phyloP scores from a whole-genome alignment of 37 sponge, comb jelly and placozoan genomes.

The Eunapius fragilis region DNA sequence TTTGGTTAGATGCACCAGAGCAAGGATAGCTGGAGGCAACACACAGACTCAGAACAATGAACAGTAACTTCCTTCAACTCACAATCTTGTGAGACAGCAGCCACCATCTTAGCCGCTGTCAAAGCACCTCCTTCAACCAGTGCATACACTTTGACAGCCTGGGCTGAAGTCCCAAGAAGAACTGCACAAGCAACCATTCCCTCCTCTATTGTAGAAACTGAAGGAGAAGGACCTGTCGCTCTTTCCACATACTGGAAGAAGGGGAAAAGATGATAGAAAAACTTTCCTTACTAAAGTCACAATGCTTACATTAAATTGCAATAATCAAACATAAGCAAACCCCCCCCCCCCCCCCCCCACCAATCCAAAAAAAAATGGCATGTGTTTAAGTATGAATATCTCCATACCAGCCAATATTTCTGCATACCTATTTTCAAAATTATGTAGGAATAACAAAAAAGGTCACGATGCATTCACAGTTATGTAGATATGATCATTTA shows the following conservation, averaged over 20 bases:
- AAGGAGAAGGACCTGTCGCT: slow-evolving; percentile 11
- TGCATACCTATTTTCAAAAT: no score
- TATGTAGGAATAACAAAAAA: no score
- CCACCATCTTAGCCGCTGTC: slow-evolving; percentile 11
- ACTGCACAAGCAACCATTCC: slow-evolving; percentile 24
- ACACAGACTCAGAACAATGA: not conserved
- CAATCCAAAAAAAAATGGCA: no score
- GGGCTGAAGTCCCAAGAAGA: not conserved
- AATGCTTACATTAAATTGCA: not conserved
- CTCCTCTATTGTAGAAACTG: slow-evolving; percentile 46
- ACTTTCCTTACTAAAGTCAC: not conserved
- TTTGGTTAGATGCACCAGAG: slow-evolving; percentile 21
- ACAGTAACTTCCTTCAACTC: not conserved
- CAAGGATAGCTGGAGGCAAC: slow-evolving; percentile 1
- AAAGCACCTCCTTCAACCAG: slow-evolving; percentile 26
- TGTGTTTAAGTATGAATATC: no score
- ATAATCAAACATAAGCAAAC: not conserved
- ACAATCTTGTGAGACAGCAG: slow-evolving; percentile 34
- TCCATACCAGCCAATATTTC: no score
- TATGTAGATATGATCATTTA: no score
- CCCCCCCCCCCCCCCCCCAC: no score
- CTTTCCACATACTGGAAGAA: slow-evolving; percentile 17
- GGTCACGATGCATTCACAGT: no score
- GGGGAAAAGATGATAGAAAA: not conserved
- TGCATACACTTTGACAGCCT: slow-evolving; percentile 13